phyloP scores from a whole-genome alignment of 2,113 vertebrate genomes.

The Bubalus kerabau region DNA sequence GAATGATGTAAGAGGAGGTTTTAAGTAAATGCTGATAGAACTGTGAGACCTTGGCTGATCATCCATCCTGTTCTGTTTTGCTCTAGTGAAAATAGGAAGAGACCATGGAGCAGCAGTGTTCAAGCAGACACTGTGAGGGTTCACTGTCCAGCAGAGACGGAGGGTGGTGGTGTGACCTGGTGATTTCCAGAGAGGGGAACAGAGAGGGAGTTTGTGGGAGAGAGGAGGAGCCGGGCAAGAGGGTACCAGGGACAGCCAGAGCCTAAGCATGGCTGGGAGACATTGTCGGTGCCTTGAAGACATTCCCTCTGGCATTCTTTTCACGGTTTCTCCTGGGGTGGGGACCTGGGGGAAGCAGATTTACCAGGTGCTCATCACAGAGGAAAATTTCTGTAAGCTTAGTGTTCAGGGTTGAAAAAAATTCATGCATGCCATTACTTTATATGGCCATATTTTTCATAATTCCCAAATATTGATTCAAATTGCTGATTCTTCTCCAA shows the following conservation, averaged over 20 bases:
- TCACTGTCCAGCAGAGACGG: background rate
- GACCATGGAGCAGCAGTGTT: background rate
- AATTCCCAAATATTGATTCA: background rate
- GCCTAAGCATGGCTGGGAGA: background rate
- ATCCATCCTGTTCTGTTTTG: background rate
- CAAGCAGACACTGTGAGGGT: background rate
- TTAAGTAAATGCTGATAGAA: background rate
- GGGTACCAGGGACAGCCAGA: background rate
- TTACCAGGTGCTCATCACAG: background rate
- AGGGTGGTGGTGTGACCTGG: background rate
- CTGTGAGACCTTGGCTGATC: background rate
- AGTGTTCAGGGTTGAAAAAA: background rate
- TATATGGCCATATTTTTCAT: background rate
- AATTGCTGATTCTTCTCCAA: background rate
- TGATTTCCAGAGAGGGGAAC: background rate
- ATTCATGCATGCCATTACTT: background rate
- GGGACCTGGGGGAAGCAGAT: background rate
- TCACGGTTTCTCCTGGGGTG: fast-evolving
- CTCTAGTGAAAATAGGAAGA: background rate
- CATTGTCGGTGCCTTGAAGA: background rate
- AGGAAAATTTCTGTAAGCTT: background rate
- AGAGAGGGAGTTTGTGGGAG: background rate
- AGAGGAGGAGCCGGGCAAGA: background rate
- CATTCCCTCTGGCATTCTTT: background rate
- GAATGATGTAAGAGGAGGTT: background rate